Evolutionary conservation across 2,113 vertebrate genomes (phyloP), one percentile per base, ranked within the genome.

Genomic region (Xenus cinereus): DNA sequence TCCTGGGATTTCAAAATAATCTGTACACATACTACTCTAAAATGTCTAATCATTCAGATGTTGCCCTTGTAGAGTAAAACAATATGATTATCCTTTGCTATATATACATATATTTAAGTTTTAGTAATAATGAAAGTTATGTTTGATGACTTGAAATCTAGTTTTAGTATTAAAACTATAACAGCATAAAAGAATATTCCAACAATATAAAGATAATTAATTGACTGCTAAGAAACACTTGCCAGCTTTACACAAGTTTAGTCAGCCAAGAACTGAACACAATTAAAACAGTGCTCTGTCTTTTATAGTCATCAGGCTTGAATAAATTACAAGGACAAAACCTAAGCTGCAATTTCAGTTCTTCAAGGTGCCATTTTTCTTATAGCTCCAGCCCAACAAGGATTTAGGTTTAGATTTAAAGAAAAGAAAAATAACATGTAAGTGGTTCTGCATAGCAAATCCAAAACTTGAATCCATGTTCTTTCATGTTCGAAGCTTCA

Each of bases 251-350:
- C 63, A 62, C 18, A 79, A 72, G 51, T 60, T 75, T 51, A 87
- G n/a, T 75, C 51, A 75, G 39, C 53, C 78, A 87, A 72, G 60
- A 87, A 79, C 27, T 79, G 62, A 90, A 83, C 19, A 30, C 17
- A 74, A 87, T 87, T 91, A 89, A 37, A 89, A 37, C 22, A 30
- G 21, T 37, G 18, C 17, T 87, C 28, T 57, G n/a, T 33, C 28
- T 79, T 78, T 95, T 79, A 27, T 56, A 62, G 57, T 56, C 62
- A 59, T 79, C 35, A 51, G 57, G 14, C 39, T 64, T 85, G 45
- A 91, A 92, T 72, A 76, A 48, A 67, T 91, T 50, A 54, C 75
- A 77, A 75, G n/a, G 56, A 75, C n/a, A 94, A 83, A 94, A 85
- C 6, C 18, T 48, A 59, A 64, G 21, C 30, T 87, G 33, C 26